Percentiles rank a stretch among this genome's conserved stretches.
Conservation (phyloP, 2,888 invertebrate species). For the Sisyra terminalis region DNA sequence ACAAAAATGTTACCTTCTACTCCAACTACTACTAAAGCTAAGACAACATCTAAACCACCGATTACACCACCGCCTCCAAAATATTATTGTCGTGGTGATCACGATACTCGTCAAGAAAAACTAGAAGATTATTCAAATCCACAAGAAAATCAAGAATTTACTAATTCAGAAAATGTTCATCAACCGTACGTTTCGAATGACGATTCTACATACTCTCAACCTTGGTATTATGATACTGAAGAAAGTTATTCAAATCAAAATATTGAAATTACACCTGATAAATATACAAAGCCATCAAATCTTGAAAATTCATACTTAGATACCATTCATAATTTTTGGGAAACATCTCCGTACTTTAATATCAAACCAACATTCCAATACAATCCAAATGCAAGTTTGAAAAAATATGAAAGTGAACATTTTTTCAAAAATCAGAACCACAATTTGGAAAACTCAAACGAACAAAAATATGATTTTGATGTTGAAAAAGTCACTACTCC, state of each 20-base stretch:
- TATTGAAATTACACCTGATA: slow-evolving; percentile 8
- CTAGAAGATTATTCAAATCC: no score
- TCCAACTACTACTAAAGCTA: slow-evolving; percentile 8
- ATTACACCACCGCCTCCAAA: slow-evolving; percentile 15
- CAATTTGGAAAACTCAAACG: no score
- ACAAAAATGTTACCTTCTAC: slow-evolving; percentile 8
- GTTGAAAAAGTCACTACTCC: no score
- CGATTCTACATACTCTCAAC: slow-evolving; percentile 15
- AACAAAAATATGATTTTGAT: no score
- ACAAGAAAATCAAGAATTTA: no score
- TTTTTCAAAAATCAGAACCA: no score
- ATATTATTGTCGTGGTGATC: slow-evolving; percentile 2
- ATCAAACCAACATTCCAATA: not conserved
- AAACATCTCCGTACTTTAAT: slow-evolving; percentile 14
- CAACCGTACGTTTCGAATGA: slow-evolving; percentile 11
- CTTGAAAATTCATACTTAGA: slow-evolving; percentile 16
- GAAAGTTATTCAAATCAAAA: slow-evolving; percentile 13
- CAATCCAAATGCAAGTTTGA: slow-evolving; percentile 1
- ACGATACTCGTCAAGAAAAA: slow-evolving; percentile 1
- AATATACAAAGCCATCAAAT: slow-evolving; percentile 11
- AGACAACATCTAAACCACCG: slow-evolving; percentile 12
- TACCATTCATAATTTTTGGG: slow-evolving; percentile 17
- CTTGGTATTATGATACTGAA: slow-evolving; percentile 11
- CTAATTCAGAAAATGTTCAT: no score
- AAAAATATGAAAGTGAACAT: slow-evolving; percentile 6